Base-by-base conservation (phyloP, 2,888 invertebrate genomes). In the Phoenoteleia sp. region DNA sequence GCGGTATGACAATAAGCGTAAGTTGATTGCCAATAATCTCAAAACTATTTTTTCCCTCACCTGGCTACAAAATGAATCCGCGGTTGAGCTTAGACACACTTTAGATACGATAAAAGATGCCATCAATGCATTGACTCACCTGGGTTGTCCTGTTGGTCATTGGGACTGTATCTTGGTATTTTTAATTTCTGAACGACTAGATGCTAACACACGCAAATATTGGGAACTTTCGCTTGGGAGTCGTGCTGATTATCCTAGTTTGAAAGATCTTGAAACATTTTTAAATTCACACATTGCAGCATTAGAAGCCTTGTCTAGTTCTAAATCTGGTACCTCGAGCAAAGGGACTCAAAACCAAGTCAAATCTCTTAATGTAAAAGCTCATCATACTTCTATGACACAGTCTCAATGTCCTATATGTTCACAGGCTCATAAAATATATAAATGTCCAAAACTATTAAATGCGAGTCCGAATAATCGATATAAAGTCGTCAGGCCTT, bases 151-250 rank as follows among this genome's bases (percentile, higher is more conserved):
- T 39, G 19, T 29, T 42, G 45, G 36, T 17, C 39, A 64, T 15
- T 54, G 54, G 54, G 42, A 56, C 27, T 25, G 15, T 27, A 54
- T 54, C 15, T n/a, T 54, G 25, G 17, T 69, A n/a, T 69, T 56
- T 39, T 23, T 39, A 1, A 5, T 60, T 11, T 3, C 23, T 21
- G n/a, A 36, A 13, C 1, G n/a, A 3, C 23, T 60, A 2, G 39
- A 60, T 19, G 2, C 1, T 19, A n/a, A 9, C 3, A 69, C 56
- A 3, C 25, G 69, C 1, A 27, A 45, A 17, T 17, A 36, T 2
- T 69, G 69, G 42, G 69, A 54, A 21, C 19, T 69, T 1, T 42
- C 39, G 1, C 69, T 69, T 13, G 69, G 29, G 5, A 56, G 56
- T 54, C 42, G 17, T 9, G 13, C 17, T 0, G 69, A 69, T 21